Percentiles rank a stretch among this genome's conserved stretches.
Conservation (phyloP, 2,888 invertebrate species). For the Sinelater perroti region DNA sequence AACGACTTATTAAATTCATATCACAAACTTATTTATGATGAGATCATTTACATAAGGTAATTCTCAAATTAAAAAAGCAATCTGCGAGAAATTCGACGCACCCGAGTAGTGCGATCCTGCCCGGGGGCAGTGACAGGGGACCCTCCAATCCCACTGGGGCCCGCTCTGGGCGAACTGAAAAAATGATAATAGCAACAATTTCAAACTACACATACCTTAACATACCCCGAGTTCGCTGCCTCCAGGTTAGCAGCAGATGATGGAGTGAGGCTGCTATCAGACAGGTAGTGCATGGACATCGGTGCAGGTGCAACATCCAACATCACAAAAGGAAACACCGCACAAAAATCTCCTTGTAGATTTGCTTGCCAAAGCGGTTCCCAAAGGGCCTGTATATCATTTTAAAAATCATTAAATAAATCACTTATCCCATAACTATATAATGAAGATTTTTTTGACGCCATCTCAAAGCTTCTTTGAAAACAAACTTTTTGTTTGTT, state of each 20-base stretch:
- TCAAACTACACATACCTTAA: too few relatives aligned
- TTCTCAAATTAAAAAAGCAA: not conserved
- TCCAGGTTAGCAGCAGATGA: too few relatives aligned
- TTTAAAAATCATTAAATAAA: too few relatives aligned
- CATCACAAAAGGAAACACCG: too few relatives aligned
- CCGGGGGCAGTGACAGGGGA: not conserved
- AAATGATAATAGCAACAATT: not conserved
- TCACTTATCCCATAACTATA: too few relatives aligned
- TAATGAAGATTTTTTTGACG: not conserved
- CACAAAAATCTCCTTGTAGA: too few relatives aligned
- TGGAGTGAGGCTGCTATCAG: too few relatives aligned
- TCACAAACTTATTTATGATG: not conserved
- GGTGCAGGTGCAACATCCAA: too few relatives aligned
- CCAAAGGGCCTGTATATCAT: conserved; percentile 9
- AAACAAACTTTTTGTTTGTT: too few relatives aligned
- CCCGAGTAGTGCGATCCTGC: not conserved
- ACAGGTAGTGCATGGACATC: too few relatives aligned
- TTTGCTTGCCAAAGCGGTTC: not conserved
- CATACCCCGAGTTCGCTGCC: not conserved
- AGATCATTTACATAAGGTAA: not conserved
- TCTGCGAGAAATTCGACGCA: not conserved
- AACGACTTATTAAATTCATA: conserved; percentile 2
- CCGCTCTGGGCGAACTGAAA: not conserved
- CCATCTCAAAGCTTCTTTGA: too few relatives aligned
- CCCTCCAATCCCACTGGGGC: too few relatives aligned